Percentiles rank a stretch among this genome's conserved stretches.
Evolutionary conservation across 2,888 invertebrate genomes (phyloP).

Genomic region (Epinotia nisella): DNA sequence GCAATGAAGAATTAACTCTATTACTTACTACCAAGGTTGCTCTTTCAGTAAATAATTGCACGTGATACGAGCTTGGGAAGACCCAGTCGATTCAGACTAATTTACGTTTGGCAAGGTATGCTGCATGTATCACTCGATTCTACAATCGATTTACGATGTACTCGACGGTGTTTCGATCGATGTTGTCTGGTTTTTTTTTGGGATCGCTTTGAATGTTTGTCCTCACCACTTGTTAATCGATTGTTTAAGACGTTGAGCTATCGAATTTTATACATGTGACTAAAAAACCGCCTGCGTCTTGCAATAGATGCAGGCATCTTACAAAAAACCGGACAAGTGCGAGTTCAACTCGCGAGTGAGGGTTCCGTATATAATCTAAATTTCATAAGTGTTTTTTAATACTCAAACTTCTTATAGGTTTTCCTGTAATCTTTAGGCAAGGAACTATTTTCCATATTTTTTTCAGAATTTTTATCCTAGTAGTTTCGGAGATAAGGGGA

Average conservation of each 20-base stretch:
- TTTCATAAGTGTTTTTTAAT: no score
- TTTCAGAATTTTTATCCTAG: no score
- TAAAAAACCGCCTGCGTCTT: no score
- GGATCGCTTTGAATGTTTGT: conserved; percentile 7
- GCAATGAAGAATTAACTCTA: not conserved
- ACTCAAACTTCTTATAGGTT: no score
- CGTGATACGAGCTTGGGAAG: conserved; percentile 5
- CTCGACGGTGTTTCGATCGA: conserved; percentile 29
- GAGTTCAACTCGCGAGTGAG: no score
- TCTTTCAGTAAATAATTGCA: not conserved
- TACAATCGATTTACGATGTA: conserved; percentile 39
- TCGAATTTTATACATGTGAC: not conserved
- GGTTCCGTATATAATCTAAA: no score
- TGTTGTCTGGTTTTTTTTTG: conserved; percentile 21
- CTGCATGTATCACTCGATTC: conserved; percentile 36
- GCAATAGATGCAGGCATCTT: no score
- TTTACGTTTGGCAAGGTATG: conserved; percentile 28
- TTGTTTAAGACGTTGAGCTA: not conserved
- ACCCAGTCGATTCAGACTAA: conserved; percentile 16
- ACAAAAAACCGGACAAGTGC: no score
- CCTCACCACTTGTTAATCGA: not conserved
- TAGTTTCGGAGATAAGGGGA: no score
- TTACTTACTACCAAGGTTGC: not conserved
- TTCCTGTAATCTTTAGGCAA: no score
- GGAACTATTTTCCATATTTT: no score